A percentile compares a stretch with the other conserved stretches of the same genome.
These are phyloP conservation scores for Temnothorax rugatulus DNA, from an alignment of 2,888 invertebrate species.

Conservation along the genomic window DNA sequence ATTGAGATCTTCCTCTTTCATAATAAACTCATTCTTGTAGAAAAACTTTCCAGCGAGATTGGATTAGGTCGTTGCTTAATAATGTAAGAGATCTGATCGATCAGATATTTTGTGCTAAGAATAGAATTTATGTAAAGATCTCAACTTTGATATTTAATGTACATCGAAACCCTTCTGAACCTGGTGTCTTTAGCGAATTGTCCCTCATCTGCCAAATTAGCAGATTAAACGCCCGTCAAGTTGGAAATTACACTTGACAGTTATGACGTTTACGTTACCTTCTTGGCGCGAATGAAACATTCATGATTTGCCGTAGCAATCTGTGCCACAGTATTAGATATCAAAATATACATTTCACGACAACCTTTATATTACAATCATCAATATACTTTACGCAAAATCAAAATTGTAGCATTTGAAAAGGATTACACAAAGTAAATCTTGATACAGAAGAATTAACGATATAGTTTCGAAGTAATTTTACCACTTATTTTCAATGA, in stretches of 20 bases:
- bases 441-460: not conserved
- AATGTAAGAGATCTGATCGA: conserved; percentile 11
- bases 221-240: conserved; percentile 71
- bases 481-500: not conserved
- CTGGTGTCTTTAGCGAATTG: conserved; percentile 35
- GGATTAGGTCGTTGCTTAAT: conserved; percentile 5
- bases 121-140: conserved; percentile 11
- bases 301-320: conserved; percentile 42
- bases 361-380: not conserved
- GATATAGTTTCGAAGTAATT: not conserved
- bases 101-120: conserved; percentile 11
- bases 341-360: not conserved
- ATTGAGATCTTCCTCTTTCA: not conserved
- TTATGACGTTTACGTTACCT: conserved; percentile 65
- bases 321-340: not conserved
- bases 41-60: not conserved
- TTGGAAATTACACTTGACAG: conserved; percentile 74
- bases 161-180: not conserved
- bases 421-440: not conserved
- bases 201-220: conserved; percentile 74
- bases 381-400: not conserved
- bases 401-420: not conserved
- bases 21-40: not conserved
- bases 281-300: conserved; percentile 59
- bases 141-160: conserved; percentile 26